Evolutionary conservation across 2,113 vertebrate species (phyloP).

Genomic region (Indicator maculatus): DNA sequence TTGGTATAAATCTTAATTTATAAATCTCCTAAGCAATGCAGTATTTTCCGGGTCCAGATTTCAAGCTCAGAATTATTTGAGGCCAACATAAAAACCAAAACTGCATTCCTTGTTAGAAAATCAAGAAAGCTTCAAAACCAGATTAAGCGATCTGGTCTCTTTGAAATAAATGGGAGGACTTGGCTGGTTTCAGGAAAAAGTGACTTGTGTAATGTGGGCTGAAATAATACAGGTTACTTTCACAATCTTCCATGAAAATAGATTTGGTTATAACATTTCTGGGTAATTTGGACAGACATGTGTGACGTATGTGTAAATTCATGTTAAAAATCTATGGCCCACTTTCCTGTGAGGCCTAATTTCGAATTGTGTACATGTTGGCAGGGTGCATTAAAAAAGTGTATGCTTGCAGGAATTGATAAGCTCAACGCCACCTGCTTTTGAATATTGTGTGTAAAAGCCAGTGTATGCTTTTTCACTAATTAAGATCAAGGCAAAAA

Average conservation of each 20-base stretch:
- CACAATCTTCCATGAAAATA: background rate
- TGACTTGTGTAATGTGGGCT: fast-evolving
- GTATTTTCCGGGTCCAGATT: background rate
- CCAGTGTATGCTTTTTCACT: background rate
- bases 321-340: background rate
- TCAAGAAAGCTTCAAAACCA: background rate
- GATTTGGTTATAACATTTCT: background rate
- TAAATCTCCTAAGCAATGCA: background rate
- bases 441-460: background rate
- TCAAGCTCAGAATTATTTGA: background rate
- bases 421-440: background rate
- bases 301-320: background rate
- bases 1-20: background rate
- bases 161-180: background rate
- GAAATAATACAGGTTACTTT: background rate
- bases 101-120: background rate
- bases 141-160: background rate
- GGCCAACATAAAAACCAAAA: background rate
- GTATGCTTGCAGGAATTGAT: fast-evolving
- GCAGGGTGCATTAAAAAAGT: background rate
- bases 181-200: fast-evolving
- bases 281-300: fast-evolving
- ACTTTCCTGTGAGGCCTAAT: background rate
- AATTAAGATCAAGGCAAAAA: background rate
- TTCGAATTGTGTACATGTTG: background rate